Evolutionary conservation across 2,113 vertebrate genomes (phyloP).

Genomic region (Orycteropus afer): DNA sequence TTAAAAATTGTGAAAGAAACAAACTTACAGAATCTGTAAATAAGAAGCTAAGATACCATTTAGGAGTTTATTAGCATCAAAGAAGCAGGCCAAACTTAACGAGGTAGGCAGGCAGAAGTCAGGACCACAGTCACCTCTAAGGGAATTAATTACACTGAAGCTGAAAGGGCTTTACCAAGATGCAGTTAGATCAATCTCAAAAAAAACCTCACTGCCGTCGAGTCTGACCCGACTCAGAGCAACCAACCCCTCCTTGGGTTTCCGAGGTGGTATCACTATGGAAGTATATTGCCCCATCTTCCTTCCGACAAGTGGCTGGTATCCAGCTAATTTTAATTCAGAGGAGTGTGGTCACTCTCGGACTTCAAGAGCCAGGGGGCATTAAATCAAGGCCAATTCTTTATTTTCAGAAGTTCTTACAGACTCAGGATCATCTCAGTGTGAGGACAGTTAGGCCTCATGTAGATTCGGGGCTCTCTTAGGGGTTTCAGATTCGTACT

Average conservation of each 20-base stretch:
- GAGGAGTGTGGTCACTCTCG: background rate
- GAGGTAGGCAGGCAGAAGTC: background rate
- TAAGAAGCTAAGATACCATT: background rate
- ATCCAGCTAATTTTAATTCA: conserved; percentile 37
- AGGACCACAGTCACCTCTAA: background rate
- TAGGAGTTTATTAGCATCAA: background rate
- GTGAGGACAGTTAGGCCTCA: background rate
- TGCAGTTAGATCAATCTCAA: background rate
- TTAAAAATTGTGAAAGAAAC: conserved; percentile 3
- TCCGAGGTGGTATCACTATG: no score
- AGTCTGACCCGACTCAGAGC: no score
- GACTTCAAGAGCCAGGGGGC: background rate
- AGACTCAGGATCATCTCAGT: background rate
- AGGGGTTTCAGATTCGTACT: background rate
- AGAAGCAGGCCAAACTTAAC: background rate
- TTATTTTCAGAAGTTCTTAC: background rate
- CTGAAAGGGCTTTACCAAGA: background rate
- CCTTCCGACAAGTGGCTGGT: no score
- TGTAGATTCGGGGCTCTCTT: background rate
- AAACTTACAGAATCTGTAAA: conserved; percentile 8
- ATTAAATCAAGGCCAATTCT: background rate
- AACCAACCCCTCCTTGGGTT: no score
- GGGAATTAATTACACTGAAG: background rate
- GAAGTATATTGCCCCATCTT: no score
- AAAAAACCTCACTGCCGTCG: no score